A percentile compares a stretch with the other conserved stretches of the same genome.
phyloP scores from a whole-genome alignment of 1,140 invertebrate genomes.

The Paramacrobiotus metropolitanus region DNA sequence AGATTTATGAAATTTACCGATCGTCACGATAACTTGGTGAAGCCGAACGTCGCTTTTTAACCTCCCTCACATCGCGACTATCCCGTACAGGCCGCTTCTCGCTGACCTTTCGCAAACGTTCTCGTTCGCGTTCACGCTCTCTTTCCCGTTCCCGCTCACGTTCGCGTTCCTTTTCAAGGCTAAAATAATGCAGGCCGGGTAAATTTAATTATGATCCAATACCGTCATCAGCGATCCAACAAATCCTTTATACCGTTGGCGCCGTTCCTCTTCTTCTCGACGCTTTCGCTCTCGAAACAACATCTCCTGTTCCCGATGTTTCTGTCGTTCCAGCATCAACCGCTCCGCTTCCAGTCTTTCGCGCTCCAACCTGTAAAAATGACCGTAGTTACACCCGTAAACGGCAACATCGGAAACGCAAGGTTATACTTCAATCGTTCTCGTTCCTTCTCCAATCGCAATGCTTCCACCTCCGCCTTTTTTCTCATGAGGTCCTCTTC shows the following conservation, averaged over 20 bases:
- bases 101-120: neutral
- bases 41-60: neutral
- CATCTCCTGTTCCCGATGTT: neutral
- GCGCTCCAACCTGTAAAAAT: neutral
- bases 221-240: neutral
- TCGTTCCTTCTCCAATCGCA: neutral
- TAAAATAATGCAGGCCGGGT: no score
- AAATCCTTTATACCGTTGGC: neutral
- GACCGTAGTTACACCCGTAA: neutral
- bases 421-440: neutral
- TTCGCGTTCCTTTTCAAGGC: neutral
- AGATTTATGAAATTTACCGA: no score
- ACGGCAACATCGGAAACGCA: neutral
- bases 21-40: neutral
- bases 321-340: neutral
- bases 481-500: neutral
- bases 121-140: neutral
- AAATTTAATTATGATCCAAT: no score
- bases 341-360: neutral
- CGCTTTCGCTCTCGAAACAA: neutral
- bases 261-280: neutral
- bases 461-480: neutral
- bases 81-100: neutral
- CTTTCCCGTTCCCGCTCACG: neutral
- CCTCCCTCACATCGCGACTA: neutral